Evolutionary conservation across 2,888 invertebrate genomes (phyloP).

Genomic region (Drosophila maculinotata): DNA sequence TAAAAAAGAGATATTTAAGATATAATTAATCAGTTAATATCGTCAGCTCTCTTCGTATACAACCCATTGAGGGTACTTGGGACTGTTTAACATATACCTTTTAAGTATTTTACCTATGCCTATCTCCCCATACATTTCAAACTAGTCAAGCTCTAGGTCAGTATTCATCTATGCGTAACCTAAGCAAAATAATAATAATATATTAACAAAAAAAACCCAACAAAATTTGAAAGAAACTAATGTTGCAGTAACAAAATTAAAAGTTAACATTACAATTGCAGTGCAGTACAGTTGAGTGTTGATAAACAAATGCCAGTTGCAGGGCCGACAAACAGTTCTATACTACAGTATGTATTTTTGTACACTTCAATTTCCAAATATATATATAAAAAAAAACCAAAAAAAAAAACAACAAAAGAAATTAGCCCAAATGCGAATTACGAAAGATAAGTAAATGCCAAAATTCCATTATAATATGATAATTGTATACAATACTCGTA

Average conservation of each 20-base stretch:
- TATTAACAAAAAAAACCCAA: neutral
- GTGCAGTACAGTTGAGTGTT: conserved; percentile 76
- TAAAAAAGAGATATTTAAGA: neutral
- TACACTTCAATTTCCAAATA: conserved; percentile 64
- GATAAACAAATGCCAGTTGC: conserved; percentile 69
- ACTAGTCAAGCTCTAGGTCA: conserved; percentile 42
- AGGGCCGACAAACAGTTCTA: conserved; percentile 65
- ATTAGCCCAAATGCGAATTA: conserved; percentile 59
- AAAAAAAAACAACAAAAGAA: conserved; percentile 34
- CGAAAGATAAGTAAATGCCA: conserved; percentile 76
- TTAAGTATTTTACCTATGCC: conserved; percentile 17
- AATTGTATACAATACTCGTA: conserved; percentile 69
- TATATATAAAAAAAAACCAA: conserved; percentile 18
- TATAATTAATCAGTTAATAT: too few species aligned
- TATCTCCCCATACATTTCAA: conserved; percentile 5
- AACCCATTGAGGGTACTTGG: conserved; percentile 17
- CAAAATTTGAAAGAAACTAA: conserved; percentile 38
- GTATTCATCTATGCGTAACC: conserved; percentile 25
- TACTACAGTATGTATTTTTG: conserved; percentile 79
- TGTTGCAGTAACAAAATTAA: conserved; percentile 62
- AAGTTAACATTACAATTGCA: conserved; percentile 81
- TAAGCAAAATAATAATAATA: conserved; percentile 14
- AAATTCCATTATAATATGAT: conserved; percentile 73
- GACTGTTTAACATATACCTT: conserved; percentile 8
- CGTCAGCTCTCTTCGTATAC: conserved; percentile 14